A percentile compares a stretch with the other conserved stretches of the same genome.
phyloP scores from a whole-genome alignment of 2,888 invertebrate genomes.

The Troides oblongomaculatus region DNA sequence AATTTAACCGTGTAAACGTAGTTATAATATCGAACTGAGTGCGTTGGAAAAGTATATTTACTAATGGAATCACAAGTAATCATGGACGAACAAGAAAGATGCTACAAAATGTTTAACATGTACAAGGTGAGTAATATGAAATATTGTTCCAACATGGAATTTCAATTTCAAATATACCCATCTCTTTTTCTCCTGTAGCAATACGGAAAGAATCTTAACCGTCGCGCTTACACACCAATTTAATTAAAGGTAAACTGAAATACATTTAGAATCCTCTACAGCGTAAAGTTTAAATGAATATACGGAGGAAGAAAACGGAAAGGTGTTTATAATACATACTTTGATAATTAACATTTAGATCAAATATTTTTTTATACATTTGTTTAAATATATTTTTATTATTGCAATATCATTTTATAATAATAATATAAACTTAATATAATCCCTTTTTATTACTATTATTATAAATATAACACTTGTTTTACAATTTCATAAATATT shows the following conservation, averaged over 20 bases:
- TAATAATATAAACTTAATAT: too few species aligned
- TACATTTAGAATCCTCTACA: constrained; percentile 25
- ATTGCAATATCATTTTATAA: background rate
- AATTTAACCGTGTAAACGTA: background rate
- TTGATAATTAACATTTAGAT: background rate
- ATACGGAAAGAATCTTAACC: constrained; percentile 21
- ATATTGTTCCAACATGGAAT: constrained; percentile 27
- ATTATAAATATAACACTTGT: too few species aligned
- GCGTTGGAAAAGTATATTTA: constrained; percentile 41
- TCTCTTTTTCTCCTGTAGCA: constrained; percentile 18
- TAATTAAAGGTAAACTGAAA: constrained; percentile 29
- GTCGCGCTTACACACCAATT: constrained; percentile 26
- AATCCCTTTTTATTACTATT: too few species aligned
- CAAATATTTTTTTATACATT: background rate
- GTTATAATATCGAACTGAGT: constrained; percentile 1
- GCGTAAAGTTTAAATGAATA: constrained; percentile 1
- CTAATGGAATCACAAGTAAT: constrained; percentile 66
- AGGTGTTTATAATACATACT: background rate
- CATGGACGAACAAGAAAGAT: constrained; percentile 62
- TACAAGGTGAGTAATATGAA: constrained; percentile 62
- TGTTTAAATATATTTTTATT: background rate
- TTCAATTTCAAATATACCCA: constrained; percentile 25
- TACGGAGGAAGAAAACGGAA: background rate
- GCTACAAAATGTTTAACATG: constrained; percentile 70
- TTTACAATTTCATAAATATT: too few species aligned